Percentiles rank a stretch among this genome's conserved stretches.
Conservation (phyloP, 2,113 vertebrate species). For the Chaetorhynchus papuensis region DNA sequence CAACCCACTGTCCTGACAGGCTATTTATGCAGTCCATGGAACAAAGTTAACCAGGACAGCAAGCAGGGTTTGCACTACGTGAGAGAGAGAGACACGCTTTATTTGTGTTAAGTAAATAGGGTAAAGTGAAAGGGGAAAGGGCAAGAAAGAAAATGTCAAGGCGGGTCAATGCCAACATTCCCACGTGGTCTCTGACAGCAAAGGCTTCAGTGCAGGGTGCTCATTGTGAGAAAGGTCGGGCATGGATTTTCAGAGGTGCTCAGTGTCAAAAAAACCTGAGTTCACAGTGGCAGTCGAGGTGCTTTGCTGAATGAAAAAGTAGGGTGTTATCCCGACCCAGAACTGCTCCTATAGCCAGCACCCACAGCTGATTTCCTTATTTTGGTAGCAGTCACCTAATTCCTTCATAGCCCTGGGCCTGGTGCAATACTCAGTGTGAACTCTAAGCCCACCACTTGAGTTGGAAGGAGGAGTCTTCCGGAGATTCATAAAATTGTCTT, state of each 20-base stretch:
- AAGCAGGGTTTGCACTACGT: not conserved
- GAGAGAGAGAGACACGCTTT: not conserved
- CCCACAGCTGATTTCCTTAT: not conserved
- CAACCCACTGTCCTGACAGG: not conserved
- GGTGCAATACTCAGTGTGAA: not conserved
- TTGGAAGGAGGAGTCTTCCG: not conserved
- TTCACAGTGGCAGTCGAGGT: not conserved
- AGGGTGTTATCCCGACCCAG: not conserved
- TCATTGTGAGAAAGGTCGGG: not conserved
- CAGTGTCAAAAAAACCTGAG: not conserved
- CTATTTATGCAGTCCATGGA: not conserved
- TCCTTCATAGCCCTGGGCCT: not conserved
- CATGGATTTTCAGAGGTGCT: not conserved
- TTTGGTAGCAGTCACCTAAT: not conserved
- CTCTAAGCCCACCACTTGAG: not conserved
- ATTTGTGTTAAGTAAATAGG: not conserved
- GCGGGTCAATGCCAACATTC: accelerated
- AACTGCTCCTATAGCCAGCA: not conserved
- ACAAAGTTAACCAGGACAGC: not conserved
- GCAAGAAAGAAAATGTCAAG: not conserved
- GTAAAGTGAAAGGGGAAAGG: not conserved
- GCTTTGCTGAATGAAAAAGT: not conserved
- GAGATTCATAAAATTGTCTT: not conserved
- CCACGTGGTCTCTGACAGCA: not conserved
- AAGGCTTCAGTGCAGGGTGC: not conserved